Evolutionary conservation across 2,797 vertebrate species (phyloP).

Genomic region (Spatula versicolor): DNA sequence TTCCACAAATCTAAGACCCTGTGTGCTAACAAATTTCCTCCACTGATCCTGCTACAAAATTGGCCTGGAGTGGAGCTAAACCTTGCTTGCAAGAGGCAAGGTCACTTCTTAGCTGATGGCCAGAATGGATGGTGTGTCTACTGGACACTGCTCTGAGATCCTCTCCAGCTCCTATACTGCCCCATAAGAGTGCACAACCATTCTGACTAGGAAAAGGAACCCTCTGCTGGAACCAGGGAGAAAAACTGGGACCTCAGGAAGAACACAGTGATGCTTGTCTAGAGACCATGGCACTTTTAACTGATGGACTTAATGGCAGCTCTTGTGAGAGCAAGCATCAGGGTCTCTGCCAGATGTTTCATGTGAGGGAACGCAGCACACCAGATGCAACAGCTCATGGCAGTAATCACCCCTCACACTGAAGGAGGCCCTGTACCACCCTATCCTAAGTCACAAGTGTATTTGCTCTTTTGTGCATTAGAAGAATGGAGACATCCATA

Average conservation of each 20-base stretch:
- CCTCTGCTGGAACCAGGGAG: not conserved
- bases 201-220: not conserved
- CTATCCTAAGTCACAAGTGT: not conserved
- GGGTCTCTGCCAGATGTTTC: not conserved
- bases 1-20: not conserved
- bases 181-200: accelerated
- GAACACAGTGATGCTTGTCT: accelerated
- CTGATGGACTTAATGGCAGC: not conserved
- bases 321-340: not conserved
- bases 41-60: not conserved
- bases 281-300: not conserved
- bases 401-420: not conserved
- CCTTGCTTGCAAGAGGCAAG: accelerated
- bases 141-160: not conserved
- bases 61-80: not conserved
- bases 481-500: conserved; percentile 55
- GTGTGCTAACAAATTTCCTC: not conserved
- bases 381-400: not conserved
- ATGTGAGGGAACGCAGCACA: not conserved
- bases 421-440: conserved; percentile 26
- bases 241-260: not conserved
- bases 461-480: conserved; percentile 13
- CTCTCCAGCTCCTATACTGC: not conserved
- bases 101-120: not conserved
- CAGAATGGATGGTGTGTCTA: not conserved